Conservation (phyloP, 2,113 vertebrate genomes). For the Myrmecophaga tridactyla region DNA sequence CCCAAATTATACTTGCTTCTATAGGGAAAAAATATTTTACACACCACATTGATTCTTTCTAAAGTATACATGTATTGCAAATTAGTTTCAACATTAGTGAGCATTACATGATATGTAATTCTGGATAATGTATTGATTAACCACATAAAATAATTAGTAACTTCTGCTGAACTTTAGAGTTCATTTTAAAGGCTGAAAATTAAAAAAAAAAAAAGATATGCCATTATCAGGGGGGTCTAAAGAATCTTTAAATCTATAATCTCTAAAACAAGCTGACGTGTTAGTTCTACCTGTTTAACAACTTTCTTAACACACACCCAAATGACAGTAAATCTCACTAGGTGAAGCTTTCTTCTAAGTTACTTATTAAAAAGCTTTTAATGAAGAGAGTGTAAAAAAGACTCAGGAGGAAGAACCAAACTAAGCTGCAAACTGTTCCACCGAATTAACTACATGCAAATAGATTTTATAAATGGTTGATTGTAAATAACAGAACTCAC, state of each 20-base stretch:
- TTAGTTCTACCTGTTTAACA: slow-evolving; percentile 62
- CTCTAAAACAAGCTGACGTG: slow-evolving; percentile 45
- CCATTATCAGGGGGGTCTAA: neutral
- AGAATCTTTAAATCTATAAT: slow-evolving; percentile 28
- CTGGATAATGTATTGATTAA: neutral
- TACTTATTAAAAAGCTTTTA: slow-evolving; percentile 51
- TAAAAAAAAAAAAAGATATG: neutral
- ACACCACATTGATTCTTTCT: neutral
- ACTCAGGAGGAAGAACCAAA: neutral
- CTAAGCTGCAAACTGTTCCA: slow-evolving; percentile 11
- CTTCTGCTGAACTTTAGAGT: neutral
- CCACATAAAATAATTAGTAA: slow-evolving; percentile 11
- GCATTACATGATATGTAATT: neutral
- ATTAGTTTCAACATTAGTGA: neutral
- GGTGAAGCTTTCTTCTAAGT: slow-evolving; percentile 47
- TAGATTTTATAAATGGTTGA: neutral
- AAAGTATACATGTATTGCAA: neutral
- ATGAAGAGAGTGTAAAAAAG: slow-evolving; percentile 20
- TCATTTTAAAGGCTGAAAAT: slow-evolving; percentile 40
- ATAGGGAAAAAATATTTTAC: neutral
- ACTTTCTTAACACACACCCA: slow-evolving; percentile 64
- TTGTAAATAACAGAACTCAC: neutral
- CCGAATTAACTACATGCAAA: neutral
- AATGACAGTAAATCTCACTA: slow-evolving; percentile 15
- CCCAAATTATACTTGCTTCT: slow-evolving; percentile 10